phyloP scores from a whole-genome alignment of 37 sponge, comb jelly and placozoan genomes.

The Petrosia ficiformis region DNA sequence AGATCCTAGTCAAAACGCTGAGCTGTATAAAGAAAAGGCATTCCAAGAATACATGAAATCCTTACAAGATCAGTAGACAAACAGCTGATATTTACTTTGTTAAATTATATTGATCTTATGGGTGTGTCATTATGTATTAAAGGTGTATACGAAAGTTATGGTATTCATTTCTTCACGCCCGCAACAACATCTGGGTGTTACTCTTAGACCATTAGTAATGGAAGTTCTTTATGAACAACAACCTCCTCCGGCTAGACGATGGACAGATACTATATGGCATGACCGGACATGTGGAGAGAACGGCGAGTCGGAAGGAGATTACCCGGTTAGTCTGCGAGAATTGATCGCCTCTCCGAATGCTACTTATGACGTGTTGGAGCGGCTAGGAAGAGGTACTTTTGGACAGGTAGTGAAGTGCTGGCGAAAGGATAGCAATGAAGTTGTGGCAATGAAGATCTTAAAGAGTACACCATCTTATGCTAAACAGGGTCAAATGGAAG shows the following conservation, averaged over 20 bases:
- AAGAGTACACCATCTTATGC: conserved; percentile 89
- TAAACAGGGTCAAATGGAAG: conserved; percentile 91
- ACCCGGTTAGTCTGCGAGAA: conserved; percentile 45
- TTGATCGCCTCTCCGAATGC: conserved; percentile 53
- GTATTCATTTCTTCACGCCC: too few relatives aligned
- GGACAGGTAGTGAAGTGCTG: conserved; percentile 91
- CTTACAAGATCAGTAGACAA: neutral
- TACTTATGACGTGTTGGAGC: conserved; percentile 83
- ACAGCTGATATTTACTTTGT: neutral
- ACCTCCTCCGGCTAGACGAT: too few relatives aligned
- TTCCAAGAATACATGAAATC: neutral
- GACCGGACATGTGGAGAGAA: too few relatives aligned
- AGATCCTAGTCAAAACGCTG: neutral
- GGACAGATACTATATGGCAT: too few relatives aligned
- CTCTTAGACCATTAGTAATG: too few relatives aligned
- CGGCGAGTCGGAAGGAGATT: too few relatives aligned
- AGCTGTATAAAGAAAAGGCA: neutral
- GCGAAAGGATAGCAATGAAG: conserved; percentile 69
- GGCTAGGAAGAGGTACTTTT: conserved; percentile 89
- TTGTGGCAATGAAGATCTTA: conserved; percentile 90
- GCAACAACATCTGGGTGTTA: too few relatives aligned
- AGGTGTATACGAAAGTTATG: too few relatives aligned
- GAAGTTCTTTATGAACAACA: too few relatives aligned
- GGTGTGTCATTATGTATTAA: too few relatives aligned
- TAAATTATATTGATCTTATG: neutral